Base-by-base conservation (phyloP, 1,140 invertebrate genomes). In the Pogonus chalceus region DNA sequence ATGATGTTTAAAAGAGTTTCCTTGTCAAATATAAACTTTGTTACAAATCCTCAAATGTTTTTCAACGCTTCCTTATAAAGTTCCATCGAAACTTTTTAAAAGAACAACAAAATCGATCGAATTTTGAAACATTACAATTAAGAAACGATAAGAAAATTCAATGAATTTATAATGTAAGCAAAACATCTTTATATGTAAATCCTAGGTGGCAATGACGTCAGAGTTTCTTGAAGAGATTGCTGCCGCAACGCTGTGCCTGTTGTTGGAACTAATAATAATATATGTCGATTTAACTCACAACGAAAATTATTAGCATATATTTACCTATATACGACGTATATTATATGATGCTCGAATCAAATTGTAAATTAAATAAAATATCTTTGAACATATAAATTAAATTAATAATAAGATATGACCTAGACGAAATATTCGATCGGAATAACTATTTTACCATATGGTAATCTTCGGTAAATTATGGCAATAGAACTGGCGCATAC, bases 181-280 rank as follows among this genome's bases (percentile, higher is more conserved):
- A 9, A 43, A 43, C 37, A 43, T 43, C 37, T 9, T 43, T 43
- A 16, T 43, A 43, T 43, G 37, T 43, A 43, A 43, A 43, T 43
- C 18, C 37, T 12, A 43, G 37, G 9, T 18, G 37, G 37, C 37
- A 43, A 10, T 18, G 18, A 9, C 37, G 37, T 18, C 18, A 43
- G 7, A 3, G 37, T 43, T 43, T 10, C 18, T 18, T 9, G 37
- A 10, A 43, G 3, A 16, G 9, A 7, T 4, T 43, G 3, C 18
- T 18, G 37, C 37, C n/a, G n/a, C n/a, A n/a, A n/a, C n/a, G n/a
- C n/a, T n/a, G n/a, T n/a, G n/a, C n/a, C n/a, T n/a, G n/a, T n/a
- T n/a, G n/a, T 43, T 18, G 4, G 18, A 43, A 43, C 26, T 31
- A 31, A 31, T 31, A 31, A 43, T 43, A 43, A 43, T 18, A 16